phyloP scores from a whole-genome alignment of 2,797 vertebrate genomes.

The Agapornis canus region DNA sequence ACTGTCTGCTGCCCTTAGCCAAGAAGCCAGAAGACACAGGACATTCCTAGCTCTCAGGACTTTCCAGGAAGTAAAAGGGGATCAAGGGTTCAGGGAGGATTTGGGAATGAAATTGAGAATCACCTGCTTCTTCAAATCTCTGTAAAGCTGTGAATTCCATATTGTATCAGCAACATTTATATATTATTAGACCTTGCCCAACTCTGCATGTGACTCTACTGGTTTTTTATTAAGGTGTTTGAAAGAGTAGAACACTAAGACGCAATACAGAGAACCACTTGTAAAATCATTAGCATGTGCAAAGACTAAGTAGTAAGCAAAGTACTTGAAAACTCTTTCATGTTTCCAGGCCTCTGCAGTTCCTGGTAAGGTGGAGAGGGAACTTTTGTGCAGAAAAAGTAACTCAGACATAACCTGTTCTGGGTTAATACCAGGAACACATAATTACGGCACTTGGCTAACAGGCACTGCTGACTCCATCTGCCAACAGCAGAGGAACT shows the following conservation, averaged over 20 bases:
- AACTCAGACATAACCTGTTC: not conserved
- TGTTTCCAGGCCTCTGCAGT: not conserved
- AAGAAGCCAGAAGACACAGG: not conserved
- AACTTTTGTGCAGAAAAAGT: not conserved
- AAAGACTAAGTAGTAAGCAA: not conserved
- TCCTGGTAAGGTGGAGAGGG: not conserved
- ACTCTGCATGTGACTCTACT: fast-evolving
- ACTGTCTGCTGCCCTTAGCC: not conserved
- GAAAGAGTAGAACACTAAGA: not conserved
- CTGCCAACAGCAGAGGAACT: constrained; percentile 9
- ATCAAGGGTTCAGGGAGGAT: not conserved
- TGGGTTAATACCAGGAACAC: not conserved
- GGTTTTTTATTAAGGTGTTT: not conserved
- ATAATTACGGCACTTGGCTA: not conserved
- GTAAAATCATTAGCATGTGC: not conserved
- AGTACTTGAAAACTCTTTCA: not conserved
- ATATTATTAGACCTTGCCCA: not conserved
- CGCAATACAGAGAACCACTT: not conserved
- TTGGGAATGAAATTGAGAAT: not conserved
- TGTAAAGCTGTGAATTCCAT: not conserved
- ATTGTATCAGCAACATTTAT: not conserved
- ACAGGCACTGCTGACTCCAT: not conserved
- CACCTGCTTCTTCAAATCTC: not conserved
- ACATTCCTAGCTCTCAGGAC: not conserved
- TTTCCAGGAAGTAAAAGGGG: not conserved